Evolutionary conservation across 2,113 vertebrate genomes (phyloP).

Genomic region (Amblyopsis rosae): DNA sequence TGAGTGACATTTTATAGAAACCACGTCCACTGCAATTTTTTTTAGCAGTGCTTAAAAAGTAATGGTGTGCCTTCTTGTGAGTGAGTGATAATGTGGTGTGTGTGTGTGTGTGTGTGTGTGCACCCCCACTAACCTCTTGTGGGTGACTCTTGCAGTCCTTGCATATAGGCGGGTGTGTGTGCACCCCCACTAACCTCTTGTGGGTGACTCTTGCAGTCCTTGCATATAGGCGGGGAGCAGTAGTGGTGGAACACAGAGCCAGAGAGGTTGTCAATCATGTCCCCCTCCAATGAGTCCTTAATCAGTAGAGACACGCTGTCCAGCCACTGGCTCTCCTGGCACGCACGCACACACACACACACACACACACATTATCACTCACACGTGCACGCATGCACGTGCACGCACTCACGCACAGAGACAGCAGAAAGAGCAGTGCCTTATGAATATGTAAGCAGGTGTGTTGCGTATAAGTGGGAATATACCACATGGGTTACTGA

Average conservation of each 20-base stretch:
- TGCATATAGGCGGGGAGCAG: conserved; percentile 86
- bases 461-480: too few relatives aligned
- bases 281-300: conserved; percentile 96
- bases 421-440: not conserved
- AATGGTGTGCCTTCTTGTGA: not conserved
- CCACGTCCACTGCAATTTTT: not conserved
- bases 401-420: not conserved
- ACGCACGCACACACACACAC: conserved; percentile 35
- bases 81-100: not conserved
- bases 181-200: conserved; percentile 80
- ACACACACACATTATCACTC: conserved; percentile 1
- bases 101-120: conserved; percentile 5
- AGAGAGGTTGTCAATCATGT: conserved; percentile 98
- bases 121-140: conserved; percentile 80
- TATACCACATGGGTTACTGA: too few relatives aligned
- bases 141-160: conserved; percentile 86
- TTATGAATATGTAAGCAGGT: not conserved
- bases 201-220: conserved; percentile 85
- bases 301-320: conserved; percentile 99
- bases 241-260: conserved; percentile 98
- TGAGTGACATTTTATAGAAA: not conserved
- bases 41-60: conserved; percentile 1
- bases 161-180: conserved; percentile 79
- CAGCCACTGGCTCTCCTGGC: conserved; percentile 96
- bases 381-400: not conserved